phyloP scores from a whole-genome alignment of 35 echinoderm and acorn worm species.

The Apostichopus japonicus region DNA sequence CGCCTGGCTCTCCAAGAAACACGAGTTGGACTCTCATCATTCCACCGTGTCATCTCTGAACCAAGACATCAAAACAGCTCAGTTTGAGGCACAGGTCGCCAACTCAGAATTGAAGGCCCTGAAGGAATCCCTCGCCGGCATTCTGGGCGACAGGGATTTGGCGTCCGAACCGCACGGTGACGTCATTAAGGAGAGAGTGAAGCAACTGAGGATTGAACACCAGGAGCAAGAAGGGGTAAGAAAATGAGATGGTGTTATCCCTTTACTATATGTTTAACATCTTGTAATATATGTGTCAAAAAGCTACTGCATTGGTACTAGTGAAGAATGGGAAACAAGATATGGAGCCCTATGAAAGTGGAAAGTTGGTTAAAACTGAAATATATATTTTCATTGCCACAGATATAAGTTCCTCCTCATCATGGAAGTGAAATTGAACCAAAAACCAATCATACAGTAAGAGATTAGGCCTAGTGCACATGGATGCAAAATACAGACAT shows the following conservation, averaged over 20 bases:
- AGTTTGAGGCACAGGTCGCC: constrained; percentile 84
- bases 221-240: constrained; percentile 76
- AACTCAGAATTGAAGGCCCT: constrained; percentile 77
- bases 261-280: too few species aligned
- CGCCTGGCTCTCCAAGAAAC: constrained; percentile 50
- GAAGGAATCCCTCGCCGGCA: constrained; percentile 82
- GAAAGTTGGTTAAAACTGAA: too few species aligned
- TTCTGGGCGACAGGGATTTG: constrained; percentile 51
- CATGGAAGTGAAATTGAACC: too few species aligned
- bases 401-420: too few species aligned
- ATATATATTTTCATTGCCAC: too few species aligned
- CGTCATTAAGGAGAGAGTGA: constrained; percentile 77
- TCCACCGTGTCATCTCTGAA: constrained; percentile 53
- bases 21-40: constrained; percentile 78
- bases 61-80: constrained; percentile 66
- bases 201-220: constrained; percentile 58
- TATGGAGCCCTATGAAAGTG: too few species aligned
- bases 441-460: too few species aligned
- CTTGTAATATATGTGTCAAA: too few species aligned
- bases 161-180: constrained; percentile 66
- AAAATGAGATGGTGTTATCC: background rate
- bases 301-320: too few species aligned
- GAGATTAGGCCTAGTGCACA: too few species aligned
- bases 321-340: too few species aligned
- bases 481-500: too few species aligned